Evolutionary conservation across 2,888 invertebrate genomes (phyloP).

Genomic region (Patella pellucida): DNA sequence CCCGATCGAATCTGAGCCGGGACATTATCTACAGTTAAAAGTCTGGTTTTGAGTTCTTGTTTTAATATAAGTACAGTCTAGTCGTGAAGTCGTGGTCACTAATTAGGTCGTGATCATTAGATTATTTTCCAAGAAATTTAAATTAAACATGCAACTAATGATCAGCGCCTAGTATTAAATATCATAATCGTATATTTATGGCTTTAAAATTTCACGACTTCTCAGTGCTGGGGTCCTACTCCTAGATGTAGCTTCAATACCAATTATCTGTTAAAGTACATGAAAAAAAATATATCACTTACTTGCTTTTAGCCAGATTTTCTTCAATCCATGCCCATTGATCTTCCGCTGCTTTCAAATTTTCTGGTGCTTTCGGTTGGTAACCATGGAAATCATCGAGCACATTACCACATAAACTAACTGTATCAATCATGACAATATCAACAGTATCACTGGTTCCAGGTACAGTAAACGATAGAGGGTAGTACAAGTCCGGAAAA

Average conservation of each 20-base stretch:
- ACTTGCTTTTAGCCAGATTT: conserved; percentile 63
- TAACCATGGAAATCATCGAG: conserved; percentile 49
- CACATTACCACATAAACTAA: conserved; percentile 72
- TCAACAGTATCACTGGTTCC: conserved; percentile 62
- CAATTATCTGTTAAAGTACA: not conserved
- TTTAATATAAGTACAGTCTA: no score
- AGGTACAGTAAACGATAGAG: conserved; percentile 60
- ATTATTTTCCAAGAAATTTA: no score
- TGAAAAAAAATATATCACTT: conserved; percentile 23
- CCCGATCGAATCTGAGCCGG: no score
- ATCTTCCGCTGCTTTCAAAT: conserved; percentile 48
- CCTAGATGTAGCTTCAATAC: not conserved
- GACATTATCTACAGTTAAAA: no score
- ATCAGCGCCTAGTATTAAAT: conserved; percentile 25
- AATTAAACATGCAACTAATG: no score
- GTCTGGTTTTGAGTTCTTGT: no score
- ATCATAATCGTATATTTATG: not conserved
- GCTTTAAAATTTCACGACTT: not conserved
- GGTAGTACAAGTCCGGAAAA: conserved; percentile 72
- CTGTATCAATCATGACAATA: conserved; percentile 73
- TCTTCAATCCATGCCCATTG: conserved; percentile 72
- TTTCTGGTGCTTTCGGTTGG: conserved; percentile 55
- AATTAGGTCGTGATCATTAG: no score
- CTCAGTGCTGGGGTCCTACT: not conserved
- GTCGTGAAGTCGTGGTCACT: no score